Conservation (phyloP, 37 sponge, comb jelly and placozoan genomes). For the Theonella swinhoei region DNA sequence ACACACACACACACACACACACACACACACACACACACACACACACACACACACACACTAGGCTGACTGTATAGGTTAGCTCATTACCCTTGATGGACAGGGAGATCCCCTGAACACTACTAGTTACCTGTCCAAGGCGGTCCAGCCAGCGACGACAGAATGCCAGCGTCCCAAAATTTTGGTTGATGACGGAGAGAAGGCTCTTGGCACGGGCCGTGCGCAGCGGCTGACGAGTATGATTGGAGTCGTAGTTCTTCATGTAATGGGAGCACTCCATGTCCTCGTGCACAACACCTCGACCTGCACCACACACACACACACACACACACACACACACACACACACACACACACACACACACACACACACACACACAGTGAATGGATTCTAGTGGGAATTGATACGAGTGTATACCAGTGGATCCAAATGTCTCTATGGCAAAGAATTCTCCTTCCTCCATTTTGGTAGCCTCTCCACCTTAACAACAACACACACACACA, state of each 20-base stretch:
- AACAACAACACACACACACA: neutral
- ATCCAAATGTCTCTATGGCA: conserved; percentile 99
- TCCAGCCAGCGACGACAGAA: conserved; percentile 98
- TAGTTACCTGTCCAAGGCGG: conserved; percentile 29
- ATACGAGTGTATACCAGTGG: conserved; percentile 63
- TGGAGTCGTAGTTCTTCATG: conserved; percentile 97
- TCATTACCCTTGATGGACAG: no score
- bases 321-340: no score
- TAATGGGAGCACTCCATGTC: conserved; percentile 99
- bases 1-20: no score
- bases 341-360: no score
- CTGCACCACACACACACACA: no score
- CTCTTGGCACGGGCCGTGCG: conserved; percentile 81
- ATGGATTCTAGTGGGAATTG: no score
- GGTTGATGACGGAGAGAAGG: conserved; percentile 89
- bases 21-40: neutral
- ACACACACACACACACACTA: neutral
- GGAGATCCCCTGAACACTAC: no score
- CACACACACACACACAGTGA: no score
- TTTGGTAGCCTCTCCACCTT: conserved; percentile 78
- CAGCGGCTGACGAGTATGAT: conserved; percentile 82
- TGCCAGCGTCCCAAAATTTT: conserved; percentile 96
- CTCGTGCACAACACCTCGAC: conserved; percentile 90
- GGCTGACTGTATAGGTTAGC: no score
- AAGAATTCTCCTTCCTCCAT: conserved; percentile 99